These are phyloP conservation scores for Serrognathus titanus DNA, from an alignment of 2,888 invertebrate genomes.

Conservation along the genomic window DNA sequence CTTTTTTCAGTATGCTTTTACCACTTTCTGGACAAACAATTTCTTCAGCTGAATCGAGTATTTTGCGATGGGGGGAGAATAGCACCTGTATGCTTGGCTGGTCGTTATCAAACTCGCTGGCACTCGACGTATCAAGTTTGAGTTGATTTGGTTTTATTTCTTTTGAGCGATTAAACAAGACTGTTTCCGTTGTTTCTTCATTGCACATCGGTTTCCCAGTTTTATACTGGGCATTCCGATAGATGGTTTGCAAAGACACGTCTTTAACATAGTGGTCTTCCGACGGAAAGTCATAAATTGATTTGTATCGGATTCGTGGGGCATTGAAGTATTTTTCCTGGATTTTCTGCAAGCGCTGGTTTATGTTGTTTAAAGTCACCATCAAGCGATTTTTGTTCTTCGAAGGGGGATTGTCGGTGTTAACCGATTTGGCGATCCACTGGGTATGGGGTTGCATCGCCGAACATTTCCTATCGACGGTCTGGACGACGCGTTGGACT, in stretches of 20 bases:
- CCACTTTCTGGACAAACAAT: not conserved
- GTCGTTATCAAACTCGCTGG: too few species aligned
- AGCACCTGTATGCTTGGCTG: conserved; percentile 3
- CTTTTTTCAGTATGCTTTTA: conserved; percentile 9
- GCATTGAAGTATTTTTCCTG: conserved; percentile 33
- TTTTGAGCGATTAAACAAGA: not conserved
- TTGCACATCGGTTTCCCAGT: conserved; percentile 4
- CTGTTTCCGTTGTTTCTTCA: not conserved
- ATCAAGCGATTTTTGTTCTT: conserved; percentile 27
- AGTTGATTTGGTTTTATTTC: too few species aligned
- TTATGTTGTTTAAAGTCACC: conserved; percentile 30
- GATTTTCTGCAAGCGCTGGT: conserved; percentile 32
- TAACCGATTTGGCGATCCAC: conserved; percentile 6
- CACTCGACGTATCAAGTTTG: too few species aligned
- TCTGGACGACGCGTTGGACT: not conserved
- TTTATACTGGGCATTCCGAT: conserved; percentile 17
- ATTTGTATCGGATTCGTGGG: conserved; percentile 21
- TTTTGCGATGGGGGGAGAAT: conserved; percentile 3
- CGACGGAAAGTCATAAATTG: conserved; percentile 18
- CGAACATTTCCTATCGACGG: conserved; percentile 10
- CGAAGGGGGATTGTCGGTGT: not conserved
- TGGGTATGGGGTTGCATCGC: conserved; percentile 6
- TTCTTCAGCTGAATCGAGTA: not conserved
- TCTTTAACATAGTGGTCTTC: not conserved
- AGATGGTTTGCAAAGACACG: conserved; percentile 15